These are phyloP conservation scores for Enteromius paludinosus DNA, from an alignment of 2,797 vertebrate species.

Conservation along the genomic window DNA sequence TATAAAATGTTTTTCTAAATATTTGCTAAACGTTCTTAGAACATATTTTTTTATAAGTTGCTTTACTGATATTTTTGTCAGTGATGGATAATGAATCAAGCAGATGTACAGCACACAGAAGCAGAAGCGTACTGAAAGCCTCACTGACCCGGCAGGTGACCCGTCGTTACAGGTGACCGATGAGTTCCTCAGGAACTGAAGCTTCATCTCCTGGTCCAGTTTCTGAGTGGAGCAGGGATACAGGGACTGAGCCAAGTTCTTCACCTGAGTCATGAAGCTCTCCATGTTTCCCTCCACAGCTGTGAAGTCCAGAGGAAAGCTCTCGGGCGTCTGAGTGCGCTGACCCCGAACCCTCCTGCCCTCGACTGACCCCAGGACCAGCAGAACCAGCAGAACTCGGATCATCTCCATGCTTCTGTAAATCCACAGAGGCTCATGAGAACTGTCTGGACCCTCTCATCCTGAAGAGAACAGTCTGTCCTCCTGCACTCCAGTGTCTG, in stretches of 20 bases:
- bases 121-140: neutral
- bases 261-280: conserved; percentile 95
- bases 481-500: neutral
- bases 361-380: conserved; percentile 81
- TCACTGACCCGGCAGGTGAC: conserved; percentile 88
- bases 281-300: conserved; percentile 97
- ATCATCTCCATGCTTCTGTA: conserved; percentile 44
- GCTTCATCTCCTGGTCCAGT: conserved; percentile 89
- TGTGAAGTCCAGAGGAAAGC: conserved; percentile 97
- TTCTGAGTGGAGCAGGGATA: conserved; percentile 94
- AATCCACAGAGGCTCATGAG: conserved; percentile 12
- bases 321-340: conserved; percentile 83
- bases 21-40: too few species aligned
- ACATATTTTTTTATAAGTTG: neutral
- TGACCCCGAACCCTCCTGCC: conserved; percentile 84
- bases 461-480: neutral
- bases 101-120: neutral
- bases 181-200: conserved; percentile 87
- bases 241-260: conserved; percentile 93
- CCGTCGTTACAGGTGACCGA: conserved; percentile 95
- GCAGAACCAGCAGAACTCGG: conserved; percentile 78
- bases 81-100: neutral
- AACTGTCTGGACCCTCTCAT: neutral
- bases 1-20: too few species aligned
- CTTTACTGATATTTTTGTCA: neutral